phyloP scores from a whole-genome alignment of 1,140 invertebrate genomes.

The Pararge aegeria region DNA sequence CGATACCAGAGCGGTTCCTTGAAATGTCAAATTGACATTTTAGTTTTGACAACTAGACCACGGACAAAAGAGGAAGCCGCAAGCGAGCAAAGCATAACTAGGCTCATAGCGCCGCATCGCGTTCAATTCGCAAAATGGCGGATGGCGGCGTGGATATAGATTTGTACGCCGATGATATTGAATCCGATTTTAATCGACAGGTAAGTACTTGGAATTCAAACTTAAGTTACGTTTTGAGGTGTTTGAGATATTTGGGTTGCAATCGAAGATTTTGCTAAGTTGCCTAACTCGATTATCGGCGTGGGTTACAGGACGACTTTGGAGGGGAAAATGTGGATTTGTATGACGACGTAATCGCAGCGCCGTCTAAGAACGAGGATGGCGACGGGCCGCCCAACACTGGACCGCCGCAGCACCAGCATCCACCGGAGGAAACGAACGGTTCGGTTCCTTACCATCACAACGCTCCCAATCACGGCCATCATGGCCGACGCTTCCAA shows the following conservation, averaged over 20 bases:
- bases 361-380: constrained; percentile 81
- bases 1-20: too few species aligned
- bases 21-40: too few species aligned
- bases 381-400: constrained; percentile 75
- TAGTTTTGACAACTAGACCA: too few species aligned
- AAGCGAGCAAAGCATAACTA: too few species aligned
- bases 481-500: constrained; percentile 89
- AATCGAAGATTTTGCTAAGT: background rate
- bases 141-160: constrained; percentile 97
- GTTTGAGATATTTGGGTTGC: background rate
- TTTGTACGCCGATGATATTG: constrained; percentile 97
- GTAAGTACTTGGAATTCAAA: constrained; percentile 38
- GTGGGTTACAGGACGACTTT: constrained; percentile 87
- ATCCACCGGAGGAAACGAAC: constrained; percentile 84
- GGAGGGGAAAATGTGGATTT: constrained; percentile 93
- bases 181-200: constrained; percentile 92
- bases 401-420: constrained; percentile 69
- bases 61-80: too few species aligned
- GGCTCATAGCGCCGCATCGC: too few species aligned
- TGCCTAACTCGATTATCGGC: background rate
- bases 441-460: constrained; percentile 84
- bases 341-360: constrained; percentile 97
- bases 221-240: background rate
- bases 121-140: constrained; percentile 88
- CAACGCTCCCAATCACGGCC: constrained; percentile 83